Evolutionary conservation across 2,113 vertebrate species (phyloP), one percentile per base, ranked within the genome.

Genomic region (Vimba vimba): DNA sequence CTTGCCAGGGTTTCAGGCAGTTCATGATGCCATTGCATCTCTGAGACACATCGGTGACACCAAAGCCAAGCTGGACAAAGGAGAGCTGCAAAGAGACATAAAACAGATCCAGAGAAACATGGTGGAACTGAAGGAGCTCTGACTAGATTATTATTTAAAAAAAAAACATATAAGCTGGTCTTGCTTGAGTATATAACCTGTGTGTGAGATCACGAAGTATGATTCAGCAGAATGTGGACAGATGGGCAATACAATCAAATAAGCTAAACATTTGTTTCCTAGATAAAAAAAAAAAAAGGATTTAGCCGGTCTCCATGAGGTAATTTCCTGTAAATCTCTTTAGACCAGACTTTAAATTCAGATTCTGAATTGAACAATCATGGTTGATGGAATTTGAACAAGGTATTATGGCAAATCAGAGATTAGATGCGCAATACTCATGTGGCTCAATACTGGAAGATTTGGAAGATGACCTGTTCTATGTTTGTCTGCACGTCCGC

Each of bases 41-140:
- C 92, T 97, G 84, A 95, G 91, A 90, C 93, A 95, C 92, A 97
- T 96, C 90, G 85, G 91, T 68, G 94, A 95, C 84, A 91, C 94
- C 86, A 96, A 95, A 90, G 94, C 95, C 90, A 94, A 93, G 79
- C 90, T 95, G 45, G 93, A 96, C 86, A 96, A 95, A 84, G 92
- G 92, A 83, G 95, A 94, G 91, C 92, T 95, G 86, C 93, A 94
- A 59, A 95, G 92, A 91, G 93, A 96, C 68, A 85, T 95, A 66
- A 92, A 91, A 87, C 93, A 94, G 68, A 84, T 94, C 55, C 88
- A 86, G n/a, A 88, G 84, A 75, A 95, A 94, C 82, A 87, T 94
- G 87, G 89, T 62, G 23, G 89, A 94, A 69, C 90, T 93, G 15
- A 77, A 84, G 74, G 84, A 82, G 13, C 4, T 66, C 55, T 81